Evolutionary conservation across 2,888 invertebrate species (phyloP), one percentile per base, ranked within the genome.

Genomic region (Drosophila lacicola): DNA sequence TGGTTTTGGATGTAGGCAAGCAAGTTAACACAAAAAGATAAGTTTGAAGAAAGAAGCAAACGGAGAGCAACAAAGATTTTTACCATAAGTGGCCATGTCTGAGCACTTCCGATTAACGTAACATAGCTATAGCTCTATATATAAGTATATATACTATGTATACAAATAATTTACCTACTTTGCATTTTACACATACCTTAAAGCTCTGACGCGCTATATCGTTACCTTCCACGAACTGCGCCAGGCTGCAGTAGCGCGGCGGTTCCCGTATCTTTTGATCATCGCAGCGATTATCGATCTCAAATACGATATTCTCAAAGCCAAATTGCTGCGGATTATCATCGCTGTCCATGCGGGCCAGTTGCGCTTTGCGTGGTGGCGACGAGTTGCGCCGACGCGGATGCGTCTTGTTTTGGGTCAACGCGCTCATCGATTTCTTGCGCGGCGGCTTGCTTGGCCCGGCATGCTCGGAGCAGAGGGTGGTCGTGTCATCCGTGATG

Each of bases 191-290:
- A 78, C 83, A 74, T 88, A 92, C 92, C 91, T 95, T 96, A 90
- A 96, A 96, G 3, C 96, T 96, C 90, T 95, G 94, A 49, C 96
- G 94, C 0, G 96, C 96, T 69, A 97, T 97, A 90, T 97, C 97
- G 91, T 95, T 96, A 19, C 96, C 96, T 92, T 96, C 96, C 67
- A 96, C 96, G 87, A 96, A 96, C 79, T 96, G 95, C 1, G 97
- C 97, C 83, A 97, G 92, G 87, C 96, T 96, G 91, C 96, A 96
- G 88, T 95, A 96, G 75, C 95, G 95, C 47, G 94, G 94, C 58
- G 95, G 94, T 80, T 94, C 94, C 3, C 88, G 75, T 25, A 91
- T 91, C 73, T 92, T 93, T 64, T 92, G 92, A 71, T 94, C 94
- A 65, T 94, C 94, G 50, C 92, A 92, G 11, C 92, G 91, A 80